These are phyloP conservation scores for Ditylenchus dipsaci DNA, from an alignment of 1,140 invertebrate genomes.

Conservation along the genomic window DNA sequence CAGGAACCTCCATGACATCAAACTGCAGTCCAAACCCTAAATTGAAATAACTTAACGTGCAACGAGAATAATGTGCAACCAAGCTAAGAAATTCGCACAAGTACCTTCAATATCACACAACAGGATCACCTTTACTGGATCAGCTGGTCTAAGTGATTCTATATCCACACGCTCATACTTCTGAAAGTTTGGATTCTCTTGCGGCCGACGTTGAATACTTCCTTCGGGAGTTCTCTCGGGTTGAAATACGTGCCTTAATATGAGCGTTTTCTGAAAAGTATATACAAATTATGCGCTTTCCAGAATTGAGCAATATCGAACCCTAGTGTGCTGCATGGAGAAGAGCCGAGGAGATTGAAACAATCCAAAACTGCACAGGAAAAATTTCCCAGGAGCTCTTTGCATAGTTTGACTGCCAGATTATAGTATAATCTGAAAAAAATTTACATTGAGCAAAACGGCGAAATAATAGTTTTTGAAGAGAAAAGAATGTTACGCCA, in stretches of 20 bases:
- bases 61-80: no score
- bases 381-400: not conserved
- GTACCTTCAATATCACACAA: constrained; percentile 55
- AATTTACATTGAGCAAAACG: no score
- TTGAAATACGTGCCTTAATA: not conserved
- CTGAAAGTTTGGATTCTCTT: constrained; percentile 24
- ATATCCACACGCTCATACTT: constrained; percentile 49
- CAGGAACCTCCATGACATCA: constrained; percentile 49
- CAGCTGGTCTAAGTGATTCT: constrained; percentile 31
- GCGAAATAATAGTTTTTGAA: no score
- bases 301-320: constrained; percentile 3
- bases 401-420: not conserved
- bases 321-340: not conserved
- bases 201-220: constrained; percentile 12
- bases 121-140: constrained; percentile 53
- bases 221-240: constrained; percentile 29
- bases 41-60: constrained; percentile 1
- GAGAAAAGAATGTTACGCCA: no score
- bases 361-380: not conserved
- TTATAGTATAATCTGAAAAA: no score
- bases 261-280: not conserved
- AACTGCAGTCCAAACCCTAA: constrained; percentile 54
- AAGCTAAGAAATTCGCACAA: not conserved
- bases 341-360: not conserved
- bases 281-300: not conserved